These are phyloP conservation scores for Pasiphila rectangulata DNA, from an alignment of 2,888 invertebrate species.

Conservation along the genomic window DNA sequence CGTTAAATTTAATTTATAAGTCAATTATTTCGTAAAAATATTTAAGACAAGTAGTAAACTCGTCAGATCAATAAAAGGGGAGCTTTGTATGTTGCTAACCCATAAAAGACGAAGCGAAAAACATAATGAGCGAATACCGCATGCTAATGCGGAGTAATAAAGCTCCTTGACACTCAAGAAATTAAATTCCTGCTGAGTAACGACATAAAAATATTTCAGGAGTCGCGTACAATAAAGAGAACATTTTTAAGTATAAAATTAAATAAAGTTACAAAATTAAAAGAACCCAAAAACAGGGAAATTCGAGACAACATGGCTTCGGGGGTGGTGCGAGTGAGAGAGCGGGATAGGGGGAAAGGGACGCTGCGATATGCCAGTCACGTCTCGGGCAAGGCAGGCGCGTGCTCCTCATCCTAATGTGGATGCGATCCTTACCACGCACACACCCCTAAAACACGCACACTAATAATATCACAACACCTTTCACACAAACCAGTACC, in stretches of 20 bases:
- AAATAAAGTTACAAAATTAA: slow-evolving; percentile 72
- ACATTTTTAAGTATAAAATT: slow-evolving; percentile 56
- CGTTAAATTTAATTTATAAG: neutral
- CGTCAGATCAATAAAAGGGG: neutral
- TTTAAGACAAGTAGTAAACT: neutral
- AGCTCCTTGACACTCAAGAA: slow-evolving; percentile 24
- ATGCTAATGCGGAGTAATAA: slow-evolving; percentile 30
- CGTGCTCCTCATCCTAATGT: slow-evolving; percentile 78
- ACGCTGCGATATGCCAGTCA: slow-evolving; percentile 78
- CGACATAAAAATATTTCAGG: slow-evolving; percentile 30
- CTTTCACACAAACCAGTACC: slow-evolving; percentile 39
- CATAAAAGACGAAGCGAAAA: slow-evolving; percentile 14
- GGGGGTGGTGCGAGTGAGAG: slow-evolving; percentile 71
- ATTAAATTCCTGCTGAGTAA: slow-evolving; percentile 27
- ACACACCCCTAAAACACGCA: slow-evolving; percentile 56
- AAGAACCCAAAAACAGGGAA: slow-evolving; percentile 75
- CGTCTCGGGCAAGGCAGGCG: slow-evolving; percentile 76
- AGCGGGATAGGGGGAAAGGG: slow-evolving; percentile 71
- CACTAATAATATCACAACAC: slow-evolving; percentile 56
- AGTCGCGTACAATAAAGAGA: slow-evolving; percentile 30
- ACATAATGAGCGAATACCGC: slow-evolving; percentile 14
- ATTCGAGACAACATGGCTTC: slow-evolving; percentile 75
- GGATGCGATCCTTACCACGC: slow-evolving; percentile 64
- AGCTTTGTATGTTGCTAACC: neutral
- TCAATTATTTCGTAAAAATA: neutral